Conservation (phyloP, 2,888 invertebrate species). For the Agapetus fuscipes region DNA sequence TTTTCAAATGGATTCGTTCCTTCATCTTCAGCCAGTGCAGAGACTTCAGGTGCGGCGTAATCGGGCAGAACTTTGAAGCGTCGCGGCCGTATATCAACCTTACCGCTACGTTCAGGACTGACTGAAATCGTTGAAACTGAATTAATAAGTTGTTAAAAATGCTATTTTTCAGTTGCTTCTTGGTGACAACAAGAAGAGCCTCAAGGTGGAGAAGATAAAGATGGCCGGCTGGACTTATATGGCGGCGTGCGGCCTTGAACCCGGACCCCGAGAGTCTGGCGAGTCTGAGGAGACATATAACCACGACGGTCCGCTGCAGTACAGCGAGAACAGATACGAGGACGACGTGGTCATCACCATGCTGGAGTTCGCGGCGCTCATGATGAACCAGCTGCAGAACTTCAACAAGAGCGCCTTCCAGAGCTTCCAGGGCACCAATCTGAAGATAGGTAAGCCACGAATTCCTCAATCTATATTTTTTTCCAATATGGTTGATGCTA, state of each 20-base stretch:
- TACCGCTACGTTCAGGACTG: too few species aligned
- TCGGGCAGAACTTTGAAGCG: too few species aligned
- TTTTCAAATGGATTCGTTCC: too few species aligned
- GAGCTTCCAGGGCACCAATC: constrained; percentile 51
- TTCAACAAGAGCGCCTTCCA: constrained; percentile 52
- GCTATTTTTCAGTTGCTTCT: constrained; percentile 59
- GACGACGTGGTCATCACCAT: constrained; percentile 38
- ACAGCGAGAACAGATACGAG: constrained; percentile 31
- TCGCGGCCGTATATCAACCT: too few species aligned
- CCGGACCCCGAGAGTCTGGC: constrained; percentile 54
- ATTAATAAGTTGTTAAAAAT: too few species aligned
- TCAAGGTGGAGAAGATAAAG: constrained; percentile 90
- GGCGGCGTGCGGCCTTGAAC: constrained; percentile 89
- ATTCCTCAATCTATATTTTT: too few species aligned
- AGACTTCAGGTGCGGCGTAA: too few species aligned
- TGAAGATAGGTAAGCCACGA: constrained; percentile 61
- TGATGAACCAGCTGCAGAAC: constrained; percentile 42
- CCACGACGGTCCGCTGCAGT: constrained; percentile 26
- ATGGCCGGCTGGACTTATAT: constrained; percentile 95
- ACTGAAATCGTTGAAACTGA: too few species aligned
- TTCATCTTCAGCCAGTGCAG: too few species aligned
- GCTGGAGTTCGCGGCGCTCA: constrained; percentile 43
- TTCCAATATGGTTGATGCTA: too few species aligned
- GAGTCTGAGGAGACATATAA: constrained; percentile 30
- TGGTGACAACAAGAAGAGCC: constrained; percentile 43